Evolutionary conservation across 2,888 invertebrate species (phyloP).

Genomic region (Trachelus troglodyta): DNA sequence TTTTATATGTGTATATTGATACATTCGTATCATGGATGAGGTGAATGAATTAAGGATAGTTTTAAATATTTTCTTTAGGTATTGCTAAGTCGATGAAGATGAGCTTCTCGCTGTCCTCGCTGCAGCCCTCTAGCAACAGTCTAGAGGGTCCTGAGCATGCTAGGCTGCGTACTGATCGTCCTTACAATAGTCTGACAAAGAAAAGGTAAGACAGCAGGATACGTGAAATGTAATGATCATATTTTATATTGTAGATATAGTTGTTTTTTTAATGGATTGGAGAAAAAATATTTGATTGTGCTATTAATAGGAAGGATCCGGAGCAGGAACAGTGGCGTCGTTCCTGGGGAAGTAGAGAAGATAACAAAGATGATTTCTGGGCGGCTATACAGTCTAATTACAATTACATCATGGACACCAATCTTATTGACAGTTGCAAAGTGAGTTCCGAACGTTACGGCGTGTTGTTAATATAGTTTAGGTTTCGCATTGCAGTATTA

Average conservation of each 20-base stretch:
- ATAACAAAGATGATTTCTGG: slow-evolving; percentile 90
- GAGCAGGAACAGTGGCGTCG: slow-evolving; percentile 79
- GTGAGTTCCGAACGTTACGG: slow-evolving; percentile 58
- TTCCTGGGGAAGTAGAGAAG: slow-evolving; percentile 83
- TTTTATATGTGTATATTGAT: too few relatives aligned
- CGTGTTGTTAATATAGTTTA: background rate
- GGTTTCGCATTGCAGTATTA: too few relatives aligned
- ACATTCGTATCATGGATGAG: background rate
- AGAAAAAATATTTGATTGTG: too few relatives aligned
- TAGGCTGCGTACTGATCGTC: slow-evolving; percentile 72
- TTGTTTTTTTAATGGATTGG: too few relatives aligned
- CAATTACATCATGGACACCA: slow-evolving; percentile 95
- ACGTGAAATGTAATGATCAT: background rate
- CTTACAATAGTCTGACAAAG: slow-evolving; percentile 86
- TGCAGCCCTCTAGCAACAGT: slow-evolving; percentile 74
- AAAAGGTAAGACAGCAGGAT: slow-evolving; percentile 70
- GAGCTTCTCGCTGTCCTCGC: slow-evolving; percentile 85
- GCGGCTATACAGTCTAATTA: slow-evolving; percentile 91
- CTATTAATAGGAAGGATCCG: slow-evolving; percentile 72
- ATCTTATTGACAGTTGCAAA: slow-evolving; percentile 89
- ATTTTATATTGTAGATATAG: background rate
- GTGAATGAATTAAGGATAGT: background rate
- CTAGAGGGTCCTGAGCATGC: slow-evolving; percentile 66
- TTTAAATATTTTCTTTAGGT: slow-evolving; percentile 65
- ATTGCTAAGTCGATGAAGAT: slow-evolving; percentile 80